Conservation (phyloP, 2,797 vertebrate genomes). For the Amblyopsis hoosieri region DNA sequence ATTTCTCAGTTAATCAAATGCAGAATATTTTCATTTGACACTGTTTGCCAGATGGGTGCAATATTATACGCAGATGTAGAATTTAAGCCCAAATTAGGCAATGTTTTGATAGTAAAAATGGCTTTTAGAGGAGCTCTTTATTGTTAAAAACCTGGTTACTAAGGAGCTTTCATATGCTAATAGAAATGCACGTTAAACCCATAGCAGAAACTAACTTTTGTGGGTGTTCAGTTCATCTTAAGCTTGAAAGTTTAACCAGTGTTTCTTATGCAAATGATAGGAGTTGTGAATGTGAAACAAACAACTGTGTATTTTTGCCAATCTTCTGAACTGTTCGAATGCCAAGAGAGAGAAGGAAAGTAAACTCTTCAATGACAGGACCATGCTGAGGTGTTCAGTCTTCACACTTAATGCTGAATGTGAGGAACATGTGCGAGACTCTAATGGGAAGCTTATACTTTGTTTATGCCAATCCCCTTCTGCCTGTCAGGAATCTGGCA, state of each 20-base stretch:
- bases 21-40: conserved; percentile 4
- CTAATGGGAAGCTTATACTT: conserved; percentile 51
- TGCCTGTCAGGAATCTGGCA: conserved; percentile 29
- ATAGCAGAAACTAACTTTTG: background rate
- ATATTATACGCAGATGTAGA: conserved; percentile 23
- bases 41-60: conserved; percentile 18
- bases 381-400: conserved; percentile 45
- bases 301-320: conserved; percentile 5
- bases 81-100: conserved; percentile 20
- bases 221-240: background rate
- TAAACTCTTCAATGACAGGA: conserved; percentile 57
- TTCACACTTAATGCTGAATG: conserved; percentile 34
- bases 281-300: conserved; percentile 41
- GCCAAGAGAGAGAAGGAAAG: conserved; percentile 28
- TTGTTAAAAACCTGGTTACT: conserved; percentile 22
- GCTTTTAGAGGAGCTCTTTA: conserved; percentile 1
- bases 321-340: conserved; percentile 18
- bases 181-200: background rate
- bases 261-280: conserved; percentile 47
- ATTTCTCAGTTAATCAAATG: conserved; percentile 14
- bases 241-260: conserved; percentile 45
- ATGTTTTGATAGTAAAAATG: background rate
- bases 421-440: conserved; percentile 34
- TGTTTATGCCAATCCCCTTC: conserved; percentile 48
- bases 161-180: background rate